A percentile compares a stretch with the other conserved stretches of the same genome.
phyloP scores from a whole-genome alignment of 2,888 invertebrate species.

The Fragum sueziense region DNA sequence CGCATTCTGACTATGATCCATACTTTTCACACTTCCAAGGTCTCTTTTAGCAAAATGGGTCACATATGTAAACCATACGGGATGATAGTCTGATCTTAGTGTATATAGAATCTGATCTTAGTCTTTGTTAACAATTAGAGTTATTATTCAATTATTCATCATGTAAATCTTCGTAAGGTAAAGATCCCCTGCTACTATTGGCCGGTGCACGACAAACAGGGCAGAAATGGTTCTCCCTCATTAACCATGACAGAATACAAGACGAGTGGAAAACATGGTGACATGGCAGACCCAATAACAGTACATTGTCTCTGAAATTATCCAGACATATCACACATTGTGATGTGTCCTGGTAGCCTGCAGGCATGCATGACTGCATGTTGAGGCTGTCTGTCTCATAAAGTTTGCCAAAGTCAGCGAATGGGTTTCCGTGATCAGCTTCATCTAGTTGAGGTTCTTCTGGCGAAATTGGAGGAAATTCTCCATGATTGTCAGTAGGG shows the following conservation, averaged over 20 bases:
- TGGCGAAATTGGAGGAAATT: conserved; percentile 2
- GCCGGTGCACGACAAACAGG: conserved; percentile 85
- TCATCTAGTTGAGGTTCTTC: conserved; percentile 27
- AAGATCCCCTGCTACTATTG: conserved; percentile 69
- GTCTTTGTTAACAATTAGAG: no score
- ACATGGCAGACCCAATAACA: conserved; percentile 84
- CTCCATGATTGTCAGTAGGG: not conserved
- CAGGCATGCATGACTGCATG: conserved; percentile 61
- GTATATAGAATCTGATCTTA: no score
- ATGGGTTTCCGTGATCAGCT: conserved; percentile 23
- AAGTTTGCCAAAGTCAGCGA: conserved; percentile 15
- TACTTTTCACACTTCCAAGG: no score
- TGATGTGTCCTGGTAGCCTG: conserved; percentile 79
- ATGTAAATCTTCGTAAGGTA: conserved; percentile 48
- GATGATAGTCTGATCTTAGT: no score
- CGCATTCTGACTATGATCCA: no score
- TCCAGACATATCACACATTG: conserved; percentile 85
- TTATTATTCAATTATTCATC: conserved; percentile 11
- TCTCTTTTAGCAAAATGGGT: no score
- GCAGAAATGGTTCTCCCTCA: conserved; percentile 84
- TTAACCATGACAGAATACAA: conserved; percentile 84
- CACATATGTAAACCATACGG: no score
- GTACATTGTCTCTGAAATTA: conserved; percentile 78
- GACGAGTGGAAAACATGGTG: conserved; percentile 84
- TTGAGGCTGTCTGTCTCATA: conserved; percentile 34